Conservation (phyloP, 23 tunicate species). For the Ascidia mentula region DNA sequence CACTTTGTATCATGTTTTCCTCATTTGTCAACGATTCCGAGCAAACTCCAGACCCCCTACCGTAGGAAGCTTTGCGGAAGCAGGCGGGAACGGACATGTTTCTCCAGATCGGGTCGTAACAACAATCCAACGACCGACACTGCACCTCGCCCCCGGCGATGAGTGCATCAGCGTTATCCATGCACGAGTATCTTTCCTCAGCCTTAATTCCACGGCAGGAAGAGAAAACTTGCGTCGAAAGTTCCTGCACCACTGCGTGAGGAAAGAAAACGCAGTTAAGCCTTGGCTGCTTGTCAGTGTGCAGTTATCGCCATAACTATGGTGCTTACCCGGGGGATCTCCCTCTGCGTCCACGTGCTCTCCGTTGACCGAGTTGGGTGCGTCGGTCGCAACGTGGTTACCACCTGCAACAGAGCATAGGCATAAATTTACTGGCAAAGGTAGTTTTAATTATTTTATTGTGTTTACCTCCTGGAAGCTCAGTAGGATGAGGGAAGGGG, state of each 20-base stretch:
- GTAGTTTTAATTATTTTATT: background rate
- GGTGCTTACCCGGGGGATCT: slow-evolving; percentile 15
- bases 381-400: slow-evolving; percentile 4
- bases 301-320: background rate
- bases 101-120: slow-evolving; percentile 58
- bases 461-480: slow-evolving; percentile 41
- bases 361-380: slow-evolving; percentile 29
- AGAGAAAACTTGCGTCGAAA: slow-evolving; percentile 1
- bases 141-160: slow-evolving; percentile 26
- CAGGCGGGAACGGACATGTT: slow-evolving; percentile 64
- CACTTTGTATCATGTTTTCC: too few relatives aligned
- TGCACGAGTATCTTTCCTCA: slow-evolving; percentile 39
- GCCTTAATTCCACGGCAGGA: slow-evolving; percentile 17
- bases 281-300: background rate
- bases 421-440: background rate
- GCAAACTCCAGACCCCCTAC: slow-evolving; percentile 15
- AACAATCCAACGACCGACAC: slow-evolving; percentile 61
- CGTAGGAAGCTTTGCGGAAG: slow-evolving; percentile 54
- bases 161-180: slow-evolving; percentile 56
- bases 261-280: background rate
- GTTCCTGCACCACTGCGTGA: slow-evolving; percentile 9
- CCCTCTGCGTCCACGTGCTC: slow-evolving; percentile 6
- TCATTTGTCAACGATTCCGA: background rate
- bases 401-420: background rate
- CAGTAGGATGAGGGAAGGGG: slow-evolving; percentile 44